Percentiles rank a stretch among this genome's conserved stretches.
phyloP scores from a whole-genome alignment of 2,113 vertebrate species.

The Semnopithecus entellus region DNA sequence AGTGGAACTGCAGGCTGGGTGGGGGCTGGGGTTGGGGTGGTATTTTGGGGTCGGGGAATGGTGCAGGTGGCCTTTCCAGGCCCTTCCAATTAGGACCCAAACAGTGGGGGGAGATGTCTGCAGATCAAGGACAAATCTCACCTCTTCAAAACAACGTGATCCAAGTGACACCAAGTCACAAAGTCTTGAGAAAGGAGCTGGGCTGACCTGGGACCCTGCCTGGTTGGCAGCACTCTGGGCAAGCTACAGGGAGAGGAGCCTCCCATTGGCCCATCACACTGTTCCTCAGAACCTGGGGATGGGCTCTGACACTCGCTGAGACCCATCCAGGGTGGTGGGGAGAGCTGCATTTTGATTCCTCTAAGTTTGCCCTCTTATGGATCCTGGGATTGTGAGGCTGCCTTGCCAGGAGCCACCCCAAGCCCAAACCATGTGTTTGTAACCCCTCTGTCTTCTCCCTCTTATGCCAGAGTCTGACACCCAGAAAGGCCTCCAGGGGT shows the following conservation, averaged over 20 bases:
- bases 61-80: neutral
- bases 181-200: neutral
- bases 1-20: neutral
- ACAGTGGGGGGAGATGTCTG: accelerated
- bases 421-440: neutral
- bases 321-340: neutral
- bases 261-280: neutral
- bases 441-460: neutral
- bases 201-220: neutral
- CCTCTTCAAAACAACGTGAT: neutral
- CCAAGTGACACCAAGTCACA: neutral
- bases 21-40: neutral
- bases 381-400: neutral
- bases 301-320: neutral
- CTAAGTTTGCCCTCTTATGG: neutral
- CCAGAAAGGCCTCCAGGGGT: neutral
- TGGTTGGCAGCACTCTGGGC: neutral
- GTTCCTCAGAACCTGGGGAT: neutral
- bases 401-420: neutral
- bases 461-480: neutral
- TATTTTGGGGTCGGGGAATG: neutral
- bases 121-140: neutral
- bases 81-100: neutral
- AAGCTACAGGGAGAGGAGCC: neutral
- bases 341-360: neutral